Evolutionary conservation across 1,140 invertebrate species (phyloP).

Genomic region (Hyles vespertilio): DNA sequence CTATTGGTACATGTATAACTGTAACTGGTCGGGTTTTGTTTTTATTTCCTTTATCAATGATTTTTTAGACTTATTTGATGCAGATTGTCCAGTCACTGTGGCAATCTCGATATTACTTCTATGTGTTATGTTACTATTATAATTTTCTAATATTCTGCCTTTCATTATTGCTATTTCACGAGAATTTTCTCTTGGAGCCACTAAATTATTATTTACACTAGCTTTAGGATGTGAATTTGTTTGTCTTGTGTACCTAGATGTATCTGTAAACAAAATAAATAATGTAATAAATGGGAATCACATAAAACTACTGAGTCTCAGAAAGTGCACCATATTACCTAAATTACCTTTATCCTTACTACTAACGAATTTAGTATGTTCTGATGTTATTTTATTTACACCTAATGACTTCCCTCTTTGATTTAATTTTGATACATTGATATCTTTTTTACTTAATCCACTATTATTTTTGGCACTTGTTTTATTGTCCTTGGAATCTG

Average conservation of each 20-base stretch:
- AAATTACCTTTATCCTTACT: conserved; percentile 22
- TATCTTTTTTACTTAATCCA: conserved; percentile 32
- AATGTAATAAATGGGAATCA: background rate
- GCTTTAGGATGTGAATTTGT: conserved; percentile 24
- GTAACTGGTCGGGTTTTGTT: conserved; percentile 30
- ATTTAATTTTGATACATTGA: conserved; percentile 24
- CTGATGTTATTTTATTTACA: background rate
- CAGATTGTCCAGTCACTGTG: conserved; percentile 20
- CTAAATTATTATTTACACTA: conserved; percentile 32
- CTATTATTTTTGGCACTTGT: conserved; percentile 34
- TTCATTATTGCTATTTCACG: conserved; percentile 24
- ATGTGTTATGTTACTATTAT: conserved; percentile 17
- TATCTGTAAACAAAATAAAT: conserved; percentile 29
- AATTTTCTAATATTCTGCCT: conserved; percentile 22
- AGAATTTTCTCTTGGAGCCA: conserved; percentile 29
- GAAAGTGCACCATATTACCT: no score
- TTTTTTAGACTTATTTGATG: conserved; percentile 25
- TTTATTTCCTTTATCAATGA: conserved; percentile 33
- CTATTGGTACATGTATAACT: conserved; percentile 47
- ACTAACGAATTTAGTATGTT: background rate
- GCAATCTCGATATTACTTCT: conserved; percentile 20
- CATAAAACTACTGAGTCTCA: no score
- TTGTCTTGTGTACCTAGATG: conserved; percentile 17
- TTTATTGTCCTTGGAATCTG: conserved; percentile 35
- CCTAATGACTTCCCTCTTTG: conserved; percentile 21